Conservation (phyloP, 1,140 invertebrate species). For the Ceratoteleas bidentatus region DNA sequence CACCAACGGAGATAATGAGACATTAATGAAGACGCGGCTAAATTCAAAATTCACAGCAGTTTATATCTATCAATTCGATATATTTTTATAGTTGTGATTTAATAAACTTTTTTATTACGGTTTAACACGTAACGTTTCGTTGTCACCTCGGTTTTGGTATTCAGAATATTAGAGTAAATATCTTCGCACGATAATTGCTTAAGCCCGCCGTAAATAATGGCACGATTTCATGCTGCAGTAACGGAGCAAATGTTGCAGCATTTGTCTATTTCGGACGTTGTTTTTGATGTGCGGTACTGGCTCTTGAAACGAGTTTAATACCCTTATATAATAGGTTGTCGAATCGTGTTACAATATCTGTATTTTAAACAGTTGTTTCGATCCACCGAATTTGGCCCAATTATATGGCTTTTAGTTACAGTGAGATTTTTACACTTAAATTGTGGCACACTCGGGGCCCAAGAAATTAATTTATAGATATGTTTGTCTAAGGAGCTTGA, state of each 20-base stretch:
- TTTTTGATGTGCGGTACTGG: slow-evolving; percentile 31
- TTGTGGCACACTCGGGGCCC: slow-evolving; percentile 41
- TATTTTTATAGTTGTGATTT: no score
- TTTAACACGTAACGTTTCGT: no score
- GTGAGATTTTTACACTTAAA: slow-evolving; percentile 56
- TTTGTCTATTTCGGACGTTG: slow-evolving; percentile 47
- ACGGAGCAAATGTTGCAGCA: slow-evolving; percentile 41
- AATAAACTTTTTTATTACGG: no score
- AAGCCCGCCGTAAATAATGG: slow-evolving; percentile 28
- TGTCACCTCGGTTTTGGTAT: no score
- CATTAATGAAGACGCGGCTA: no score
- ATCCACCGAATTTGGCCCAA: slow-evolving; percentile 64
- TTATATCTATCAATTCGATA: no score
- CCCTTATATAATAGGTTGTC: slow-evolving; percentile 62
- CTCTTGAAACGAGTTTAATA: slow-evolving; percentile 65
- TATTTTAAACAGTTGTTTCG: slow-evolving; percentile 67
- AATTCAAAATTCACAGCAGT: no score
- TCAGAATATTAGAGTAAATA: no score
- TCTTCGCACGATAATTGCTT: slow-evolving; percentile 9
- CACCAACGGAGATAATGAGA: no score
- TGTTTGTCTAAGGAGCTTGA: slow-evolving; percentile 46
- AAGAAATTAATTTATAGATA: slow-evolving; percentile 49
- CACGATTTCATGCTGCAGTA: slow-evolving; percentile 51
- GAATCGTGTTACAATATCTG: slow-evolving; percentile 66
- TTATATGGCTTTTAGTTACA: slow-evolving; percentile 65